Evolutionary conservation across 2,113 vertebrate genomes (phyloP), one percentile per base, ranked within the genome.

Genomic region (Prochilodus magdalenae): DNA sequence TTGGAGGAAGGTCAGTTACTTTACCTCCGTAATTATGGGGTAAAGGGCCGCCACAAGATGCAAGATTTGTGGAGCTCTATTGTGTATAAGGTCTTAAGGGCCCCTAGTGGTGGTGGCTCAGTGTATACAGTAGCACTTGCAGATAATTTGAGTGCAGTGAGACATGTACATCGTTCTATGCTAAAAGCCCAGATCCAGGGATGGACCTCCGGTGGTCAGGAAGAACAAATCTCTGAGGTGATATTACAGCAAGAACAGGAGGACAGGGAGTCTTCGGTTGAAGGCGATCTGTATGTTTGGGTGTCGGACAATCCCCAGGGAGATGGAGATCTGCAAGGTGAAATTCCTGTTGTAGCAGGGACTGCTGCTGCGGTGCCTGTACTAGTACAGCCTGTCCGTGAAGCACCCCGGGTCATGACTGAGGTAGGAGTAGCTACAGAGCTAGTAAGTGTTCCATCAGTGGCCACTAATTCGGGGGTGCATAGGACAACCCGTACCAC

Each of bases 1-100:
- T 30, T 75, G 12, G 7, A 0, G 51, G 73, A 29, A 30, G 73
- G 73, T 16, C 73, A 75, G 47, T 22, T 75, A n/a, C 26, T 75
- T 7, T 29, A n/a, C n/a, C n/a, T n/a, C n/a, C n/a, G n/a, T n/a
- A n/a, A n/a, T n/a, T n/a, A n/a, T n/a, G n/a, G n/a, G n/a, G n/a
- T n/a, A n/a, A n/a, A n/a, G n/a, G n/a, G n/a, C n/a, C n/a, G n/a
- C n/a, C n/a, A n/a, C n/a, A n/a, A n/a, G n/a, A n/a, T n/a, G n/a
- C n/a, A n/a, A n/a, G n/a, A n/a, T n/a, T n/a, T n/a, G n/a, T n/a
- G n/a, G n/a, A 77, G 59, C 26, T 49, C 75, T n/a, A 36, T 77
- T 22, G 57, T 62, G 20, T 77, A 77, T 2, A 40, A 40, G 33
- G 29, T 63, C 0, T 1, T 77, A n/a, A 27, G 11, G 53, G 53